Evolutionary conservation across 2,797 vertebrate species (phyloP), one percentile per base, ranked within the genome.

Genomic region (Euphonia xanthogaster): DNA sequence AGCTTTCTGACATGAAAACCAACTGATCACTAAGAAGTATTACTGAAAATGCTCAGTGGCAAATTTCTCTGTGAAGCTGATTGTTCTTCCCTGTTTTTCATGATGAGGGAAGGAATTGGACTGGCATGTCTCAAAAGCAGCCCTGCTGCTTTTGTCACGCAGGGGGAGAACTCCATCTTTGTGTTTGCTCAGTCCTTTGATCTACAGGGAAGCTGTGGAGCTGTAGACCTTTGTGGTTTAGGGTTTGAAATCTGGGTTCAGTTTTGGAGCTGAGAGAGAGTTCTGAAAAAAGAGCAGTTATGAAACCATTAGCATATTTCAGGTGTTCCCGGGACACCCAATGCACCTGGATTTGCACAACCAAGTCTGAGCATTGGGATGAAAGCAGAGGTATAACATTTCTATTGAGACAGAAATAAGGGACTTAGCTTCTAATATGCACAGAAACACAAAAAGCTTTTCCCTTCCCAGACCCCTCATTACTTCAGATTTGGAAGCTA

Each of bases 31-130:
- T 90, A 13, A 40, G 93, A 78, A 68, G 89, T 68, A 33, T 72
- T 65, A 76, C 88, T 94, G 61, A 62, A 90, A 94, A 90, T 73
- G 63, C 91, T 86, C 93, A 40, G 66, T 83, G 93, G 90, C 88
- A 89, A 91, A 82, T 94, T 90, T 65, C 81, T 65, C 63, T 94
- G 48, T 92, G 91, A 90, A 86, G 80, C 61, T 94, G 83, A 95
- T 94, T 95, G 88, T 95, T 90, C 94, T 88, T 63, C 35, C 83
- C 75, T 94, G 71, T 93, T 96, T 94, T 88, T 96, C 94, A 94
- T 84, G 87, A 95, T 63, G 66, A 91, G 92, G 86, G 90, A 68
- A 87, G 80, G 79, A 93, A 88, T 30, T 76, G 48, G 79, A 50
- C 85, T 94, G 87, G 85, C 4, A 0, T 40, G 66, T 84, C 93